A percentile compares a stretch with the other conserved stretches of the same genome.
phyloP scores from a whole-genome alignment of 2,113 vertebrate species.

The Daubentonia madagascariensis region DNA sequence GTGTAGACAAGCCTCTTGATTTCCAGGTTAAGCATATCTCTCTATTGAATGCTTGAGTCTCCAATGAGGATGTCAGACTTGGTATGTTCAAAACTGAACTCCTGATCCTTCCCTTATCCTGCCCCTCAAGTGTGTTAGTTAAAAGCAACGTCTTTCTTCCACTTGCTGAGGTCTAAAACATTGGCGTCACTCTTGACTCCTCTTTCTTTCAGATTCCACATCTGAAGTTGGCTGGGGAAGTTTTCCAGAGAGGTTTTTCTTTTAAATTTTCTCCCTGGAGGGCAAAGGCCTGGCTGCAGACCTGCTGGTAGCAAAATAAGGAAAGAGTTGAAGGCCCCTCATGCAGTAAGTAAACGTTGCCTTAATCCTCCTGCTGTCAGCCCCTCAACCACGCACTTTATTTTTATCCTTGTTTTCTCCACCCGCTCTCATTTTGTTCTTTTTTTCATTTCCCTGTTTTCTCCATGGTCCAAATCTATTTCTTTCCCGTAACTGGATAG shows the following conservation, averaged over 20 bases:
- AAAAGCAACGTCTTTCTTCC: background rate
- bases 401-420: background rate
- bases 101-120: background rate
- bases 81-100: background rate
- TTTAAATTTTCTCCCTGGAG: background rate
- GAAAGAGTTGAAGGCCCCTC: background rate
- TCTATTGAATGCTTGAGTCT: background rate
- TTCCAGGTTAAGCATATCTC: background rate
- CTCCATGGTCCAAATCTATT: background rate
- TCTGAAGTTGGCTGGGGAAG: background rate
- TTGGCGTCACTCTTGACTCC: background rate
- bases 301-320: background rate
- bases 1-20: background rate
- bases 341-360: background rate
- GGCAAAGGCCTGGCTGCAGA: background rate
- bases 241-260: background rate
- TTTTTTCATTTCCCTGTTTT: background rate
- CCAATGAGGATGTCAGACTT: background rate
- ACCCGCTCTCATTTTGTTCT: background rate
- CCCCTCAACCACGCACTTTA: background rate
- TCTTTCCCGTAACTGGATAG: background rate
- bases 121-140: background rate
- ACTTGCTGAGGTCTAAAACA: background rate
- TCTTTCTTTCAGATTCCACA: background rate
- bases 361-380: background rate